phyloP scores from a whole-genome alignment of 1,140 invertebrate genomes.

The Zaprionus inermis region DNA sequence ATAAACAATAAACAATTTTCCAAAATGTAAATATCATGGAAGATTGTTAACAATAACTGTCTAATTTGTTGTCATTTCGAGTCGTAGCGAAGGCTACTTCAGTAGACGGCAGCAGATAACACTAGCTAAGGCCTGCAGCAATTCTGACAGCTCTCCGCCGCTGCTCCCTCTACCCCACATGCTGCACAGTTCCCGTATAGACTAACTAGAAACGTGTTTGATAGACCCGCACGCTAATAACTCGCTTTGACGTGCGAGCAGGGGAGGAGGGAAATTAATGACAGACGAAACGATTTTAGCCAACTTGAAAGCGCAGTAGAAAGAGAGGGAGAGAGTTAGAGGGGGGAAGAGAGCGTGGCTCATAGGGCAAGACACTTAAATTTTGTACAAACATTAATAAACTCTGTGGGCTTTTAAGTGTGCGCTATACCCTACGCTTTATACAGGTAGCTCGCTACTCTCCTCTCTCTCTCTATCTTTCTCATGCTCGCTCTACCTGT shows the following conservation, averaged over 20 bases:
- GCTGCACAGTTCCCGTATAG: neutral
- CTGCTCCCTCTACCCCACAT: neutral
- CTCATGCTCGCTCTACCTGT: neutral
- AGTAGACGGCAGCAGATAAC: slow-evolving; percentile 47
- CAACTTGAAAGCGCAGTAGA: slow-evolving; percentile 54
- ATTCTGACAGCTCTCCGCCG: neutral
- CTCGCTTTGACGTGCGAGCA: slow-evolving; percentile 66
- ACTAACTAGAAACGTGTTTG: slow-evolving; percentile 68
- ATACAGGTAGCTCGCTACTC: neutral
- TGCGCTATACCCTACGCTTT: neutral
- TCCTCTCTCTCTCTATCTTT: neutral
- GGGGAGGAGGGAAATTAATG: slow-evolving; percentile 62
- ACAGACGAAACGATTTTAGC: slow-evolving; percentile 78
- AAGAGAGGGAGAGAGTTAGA: slow-evolving; percentile 20
- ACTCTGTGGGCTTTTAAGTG: slow-evolving; percentile 68
- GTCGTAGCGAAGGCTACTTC: slow-evolving; percentile 56
- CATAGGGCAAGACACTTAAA: slow-evolving; percentile 60
- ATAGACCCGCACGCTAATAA: slow-evolving; percentile 74
- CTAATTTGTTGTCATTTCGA: slow-evolving; percentile 79
- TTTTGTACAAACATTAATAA: slow-evolving; percentile 81
- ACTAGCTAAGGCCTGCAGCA: slow-evolving; percentile 27
- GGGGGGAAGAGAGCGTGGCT: neutral
- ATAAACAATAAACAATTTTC: slow-evolving; percentile 64
- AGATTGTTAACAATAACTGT: slow-evolving; percentile 81
- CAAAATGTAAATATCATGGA: slow-evolving; percentile 79